A percentile compares a stretch with the other conserved stretches of the same genome.
Conservation (phyloP, 2,888 invertebrate genomes). For the Brachypalpus laphriformis region DNA sequence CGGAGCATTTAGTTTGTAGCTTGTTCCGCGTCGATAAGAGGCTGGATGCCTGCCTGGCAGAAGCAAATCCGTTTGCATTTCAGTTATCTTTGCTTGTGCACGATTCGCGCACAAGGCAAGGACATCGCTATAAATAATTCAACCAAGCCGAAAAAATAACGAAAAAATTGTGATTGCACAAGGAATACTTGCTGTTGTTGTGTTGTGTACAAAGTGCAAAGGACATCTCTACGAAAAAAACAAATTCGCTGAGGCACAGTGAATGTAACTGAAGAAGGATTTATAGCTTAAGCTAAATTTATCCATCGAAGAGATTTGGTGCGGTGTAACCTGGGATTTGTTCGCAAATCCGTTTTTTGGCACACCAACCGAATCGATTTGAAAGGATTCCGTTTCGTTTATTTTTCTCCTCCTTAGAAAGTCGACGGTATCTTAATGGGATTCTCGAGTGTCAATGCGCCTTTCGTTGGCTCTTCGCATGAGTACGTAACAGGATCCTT, state of each 20-base stretch:
- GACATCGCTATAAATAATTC: slow-evolving; percentile 69
- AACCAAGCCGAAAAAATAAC: slow-evolving; percentile 14
- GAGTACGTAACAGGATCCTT: not conserved
- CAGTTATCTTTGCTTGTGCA: slow-evolving; percentile 57
- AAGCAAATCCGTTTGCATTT: slow-evolving; percentile 58
- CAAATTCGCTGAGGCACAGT: slow-evolving; percentile 39
- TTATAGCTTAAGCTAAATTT: slow-evolving; percentile 54
- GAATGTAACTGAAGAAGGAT: slow-evolving; percentile 43
- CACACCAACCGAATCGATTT: slow-evolving; percentile 17
- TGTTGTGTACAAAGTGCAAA: slow-evolving; percentile 30
- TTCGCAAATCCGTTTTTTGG: slow-evolving; percentile 14
- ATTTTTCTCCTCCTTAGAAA: not conserved
- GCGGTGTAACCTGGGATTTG: slow-evolving; percentile 50
- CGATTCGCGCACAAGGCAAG: slow-evolving; percentile 55
- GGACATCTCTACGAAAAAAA: slow-evolving; percentile 25
- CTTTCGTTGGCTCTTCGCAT: not conserved
- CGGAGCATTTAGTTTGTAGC: slow-evolving; percentile 50
- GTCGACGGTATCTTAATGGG: not conserved
- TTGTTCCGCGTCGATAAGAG: slow-evolving; percentile 55
- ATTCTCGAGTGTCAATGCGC: slow-evolving; percentile 2
- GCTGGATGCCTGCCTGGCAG: not conserved
- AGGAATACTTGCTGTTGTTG: slow-evolving; percentile 21
- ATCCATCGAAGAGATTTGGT: slow-evolving; percentile 34
- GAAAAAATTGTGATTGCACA: slow-evolving; percentile 56
- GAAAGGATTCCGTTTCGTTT: not conserved